Evolutionary conservation across 1,140 invertebrate genomes (phyloP), one percentile per base, ranked within the genome.

Genomic region (Mercenaria mercenaria): DNA sequence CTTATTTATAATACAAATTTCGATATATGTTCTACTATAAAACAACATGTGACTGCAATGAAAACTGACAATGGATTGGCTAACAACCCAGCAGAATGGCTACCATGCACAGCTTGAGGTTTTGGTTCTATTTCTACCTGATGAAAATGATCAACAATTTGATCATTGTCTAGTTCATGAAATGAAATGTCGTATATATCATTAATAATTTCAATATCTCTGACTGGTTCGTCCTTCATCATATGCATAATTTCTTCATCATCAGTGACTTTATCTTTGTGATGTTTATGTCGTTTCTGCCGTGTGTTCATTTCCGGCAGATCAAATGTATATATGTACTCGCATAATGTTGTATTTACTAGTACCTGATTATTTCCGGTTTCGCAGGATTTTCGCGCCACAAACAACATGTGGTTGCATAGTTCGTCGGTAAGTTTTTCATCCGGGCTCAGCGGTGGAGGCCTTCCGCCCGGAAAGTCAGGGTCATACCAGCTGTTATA

Each of bases 171-270:
- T 2, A 34, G 15, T 52, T 87, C 85, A 47, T 43, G 23, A 59
- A 87, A 87, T 59, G 72, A 77, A 8, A 79, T 41, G 41, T 87
- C 85, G 20, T 37, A 50, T 13, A 85, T 43, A 20, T 85, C 82
- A 4, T 74, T 43, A 85, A 74, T 47, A 1, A 29, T 34, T 41
- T 82, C 80, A 20, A 50, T 59, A 4, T 43, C 37, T 50, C n/a
- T 26, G 1, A 23, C 20, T 0, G 41, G 43, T 39, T 64, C 67
- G 32, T 74, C 64, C 13, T 34, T 56, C 18, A 43, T 39, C 15
- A 50, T 56, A 37, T 43, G n/a, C n/a, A 79, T n/a, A 3, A 56
- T 23, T 64, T 79, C 74, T 34, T 59, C 56, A 23, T 50, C 59
- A 34, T 61, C 74, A 0, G 29, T 77, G 13, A 41, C n/a, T 1